Evolutionary conservation across 2,113 vertebrate genomes (phyloP).

Genomic region (Coptodon rendalli): DNA sequence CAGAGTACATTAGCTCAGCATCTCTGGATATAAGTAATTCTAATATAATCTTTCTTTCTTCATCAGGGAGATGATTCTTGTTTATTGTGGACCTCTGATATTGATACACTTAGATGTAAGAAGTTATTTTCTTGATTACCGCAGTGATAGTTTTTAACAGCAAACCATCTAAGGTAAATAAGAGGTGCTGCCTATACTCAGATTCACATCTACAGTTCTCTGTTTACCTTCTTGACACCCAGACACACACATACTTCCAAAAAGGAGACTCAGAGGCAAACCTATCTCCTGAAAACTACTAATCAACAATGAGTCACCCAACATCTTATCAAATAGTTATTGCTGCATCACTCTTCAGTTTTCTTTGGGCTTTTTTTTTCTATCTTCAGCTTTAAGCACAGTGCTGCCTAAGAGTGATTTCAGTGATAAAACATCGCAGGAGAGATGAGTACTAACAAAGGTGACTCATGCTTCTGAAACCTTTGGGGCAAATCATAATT

Average conservation of each 20-base stretch:
- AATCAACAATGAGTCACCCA: slow-evolving; percentile 50
- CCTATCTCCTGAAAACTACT: slow-evolving; percentile 14
- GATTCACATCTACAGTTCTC: neutral
- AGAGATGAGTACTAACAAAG: slow-evolving; percentile 36
- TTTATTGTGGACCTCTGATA: neutral
- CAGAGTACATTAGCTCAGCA: neutral
- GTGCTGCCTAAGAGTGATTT: slow-evolving; percentile 17
- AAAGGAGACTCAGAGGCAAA: neutral
- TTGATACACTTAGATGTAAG: neutral
- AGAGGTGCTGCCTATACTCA: neutral
- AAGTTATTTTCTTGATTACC: neutral
- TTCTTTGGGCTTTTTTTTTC: neutral
- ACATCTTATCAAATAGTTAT: slow-evolving; percentile 43
- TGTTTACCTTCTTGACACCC: neutral
- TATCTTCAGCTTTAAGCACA: neutral
- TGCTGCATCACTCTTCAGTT: slow-evolving; percentile 3
- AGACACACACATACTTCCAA: neutral
- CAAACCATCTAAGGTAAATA: neutral
- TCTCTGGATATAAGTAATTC: neutral
- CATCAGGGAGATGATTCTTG: neutral
- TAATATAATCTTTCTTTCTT: neutral
- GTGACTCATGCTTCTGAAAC: slow-evolving; percentile 44
- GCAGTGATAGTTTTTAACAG: neutral
- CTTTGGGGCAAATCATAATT: slow-evolving; percentile 36
- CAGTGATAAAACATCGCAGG: slow-evolving; percentile 37